These are phyloP conservation scores for Leptopilina myrica DNA, from an alignment of 2,888 invertebrate species.

Conservation along the genomic window DNA sequence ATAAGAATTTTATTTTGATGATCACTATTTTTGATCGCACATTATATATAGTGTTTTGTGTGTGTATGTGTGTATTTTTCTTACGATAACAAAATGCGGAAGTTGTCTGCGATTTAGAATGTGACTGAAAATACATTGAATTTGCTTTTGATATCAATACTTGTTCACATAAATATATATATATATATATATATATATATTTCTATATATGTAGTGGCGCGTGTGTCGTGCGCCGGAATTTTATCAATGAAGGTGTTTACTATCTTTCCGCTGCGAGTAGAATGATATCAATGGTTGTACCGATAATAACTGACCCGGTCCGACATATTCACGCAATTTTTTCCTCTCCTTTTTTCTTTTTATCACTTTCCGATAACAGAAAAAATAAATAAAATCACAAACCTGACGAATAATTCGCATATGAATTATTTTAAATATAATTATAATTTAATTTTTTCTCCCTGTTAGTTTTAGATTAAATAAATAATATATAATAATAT, in stretches of 20 bases:
- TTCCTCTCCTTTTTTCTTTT: background rate
- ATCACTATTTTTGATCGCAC: too few species aligned
- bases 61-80: background rate
- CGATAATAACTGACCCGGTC: conserved; percentile 53
- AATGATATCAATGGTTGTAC: conserved; percentile 56
- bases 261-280: conserved; percentile 55
- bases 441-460: too few species aligned
- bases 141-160: background rate
- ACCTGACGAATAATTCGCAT: too few species aligned
- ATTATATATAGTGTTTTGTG: too few species aligned
- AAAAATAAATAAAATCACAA: too few species aligned
- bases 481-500: too few species aligned
- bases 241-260: conserved; percentile 62
- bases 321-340: conserved; percentile 32
- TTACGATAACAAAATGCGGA: background rate
- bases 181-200: background rate
- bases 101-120: background rate
- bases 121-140: conserved; percentile 27
- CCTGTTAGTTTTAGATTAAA: too few species aligned
- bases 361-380: too few species aligned
- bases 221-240: conserved; percentile 41
- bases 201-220: background rate
- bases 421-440: too few species aligned
- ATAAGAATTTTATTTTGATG: too few species aligned
- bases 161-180: background rate